These are phyloP conservation scores for Drosophila hydei DNA, from an alignment of 1,140 invertebrate species.

Conservation along the genomic window DNA sequence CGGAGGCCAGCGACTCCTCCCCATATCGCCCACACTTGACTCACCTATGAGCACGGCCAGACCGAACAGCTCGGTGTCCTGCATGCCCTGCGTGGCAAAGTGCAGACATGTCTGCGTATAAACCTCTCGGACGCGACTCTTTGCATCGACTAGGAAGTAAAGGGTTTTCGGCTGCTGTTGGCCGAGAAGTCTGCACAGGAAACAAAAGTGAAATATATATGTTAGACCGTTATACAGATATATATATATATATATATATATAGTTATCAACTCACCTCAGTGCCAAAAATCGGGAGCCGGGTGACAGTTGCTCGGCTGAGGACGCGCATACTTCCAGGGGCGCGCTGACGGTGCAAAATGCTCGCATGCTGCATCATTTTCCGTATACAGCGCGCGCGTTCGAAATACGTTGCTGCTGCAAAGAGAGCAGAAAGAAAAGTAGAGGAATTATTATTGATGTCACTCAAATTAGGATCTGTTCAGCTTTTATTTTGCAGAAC, in stretches of 20 bases:
- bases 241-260: neutral
- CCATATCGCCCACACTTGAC: constrained; percentile 50
- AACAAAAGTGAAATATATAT: neutral
- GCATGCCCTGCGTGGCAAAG: constrained; percentile 90
- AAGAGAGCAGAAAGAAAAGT: neutral
- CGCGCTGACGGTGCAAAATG: constrained; percentile 84
- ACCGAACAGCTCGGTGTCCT: constrained; percentile 93
- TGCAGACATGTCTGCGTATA: constrained; percentile 92
- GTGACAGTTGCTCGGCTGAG: constrained; percentile 84
- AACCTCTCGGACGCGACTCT: constrained; percentile 92
- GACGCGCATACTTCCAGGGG: constrained; percentile 84
- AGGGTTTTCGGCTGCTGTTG: constrained; percentile 83
- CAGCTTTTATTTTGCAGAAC: no score
- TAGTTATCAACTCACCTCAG: constrained; percentile 64
- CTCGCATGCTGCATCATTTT: constrained; percentile 84
- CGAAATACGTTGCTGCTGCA: constrained; percentile 78
- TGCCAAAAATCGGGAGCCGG: constrained; percentile 83
- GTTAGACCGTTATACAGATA: neutral
- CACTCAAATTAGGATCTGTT: no score
- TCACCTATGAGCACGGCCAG: constrained; percentile 92
- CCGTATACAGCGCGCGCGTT: constrained; percentile 81
- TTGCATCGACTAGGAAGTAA: constrained; percentile 87
- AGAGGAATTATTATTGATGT: no score
- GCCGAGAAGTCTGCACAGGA: constrained; percentile 75
- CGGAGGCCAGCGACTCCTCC: neutral